These are phyloP conservation scores for Noctilio leporinus DNA, from an alignment of 2,113 vertebrate species.

Conservation along the genomic window DNA sequence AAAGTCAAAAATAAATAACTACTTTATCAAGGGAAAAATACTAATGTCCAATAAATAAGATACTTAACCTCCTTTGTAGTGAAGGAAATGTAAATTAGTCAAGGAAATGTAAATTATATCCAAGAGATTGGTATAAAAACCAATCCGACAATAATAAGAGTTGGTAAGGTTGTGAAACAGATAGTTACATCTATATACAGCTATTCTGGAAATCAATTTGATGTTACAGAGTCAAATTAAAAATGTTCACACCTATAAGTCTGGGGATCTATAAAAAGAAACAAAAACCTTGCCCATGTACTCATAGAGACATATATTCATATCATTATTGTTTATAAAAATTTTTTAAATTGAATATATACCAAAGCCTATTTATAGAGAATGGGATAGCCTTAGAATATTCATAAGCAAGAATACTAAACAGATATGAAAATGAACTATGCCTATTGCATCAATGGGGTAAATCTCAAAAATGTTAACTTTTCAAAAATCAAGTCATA, in stretches of 20 bases:
- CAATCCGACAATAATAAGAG: neutral
- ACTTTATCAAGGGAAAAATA: neutral
- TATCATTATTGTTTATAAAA: neutral
- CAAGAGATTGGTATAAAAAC: neutral
- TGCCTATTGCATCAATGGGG: neutral
- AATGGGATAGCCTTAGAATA: neutral
- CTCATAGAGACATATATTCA: neutral
- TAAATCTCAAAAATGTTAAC: neutral
- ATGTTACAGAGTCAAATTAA: neutral
- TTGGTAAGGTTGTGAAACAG: neutral
- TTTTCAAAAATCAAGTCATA: neutral
- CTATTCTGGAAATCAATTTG: neutral
- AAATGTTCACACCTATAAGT: neutral
- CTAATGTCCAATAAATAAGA: neutral
- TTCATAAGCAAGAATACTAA: neutral
- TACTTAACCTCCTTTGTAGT: neutral
- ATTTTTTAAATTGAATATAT: neutral
- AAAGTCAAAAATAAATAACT: neutral
- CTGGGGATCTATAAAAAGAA: neutral
- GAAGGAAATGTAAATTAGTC: neutral
- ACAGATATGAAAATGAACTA: neutral
- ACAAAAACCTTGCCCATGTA: neutral
- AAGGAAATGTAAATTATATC: neutral
- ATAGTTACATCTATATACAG: neutral
- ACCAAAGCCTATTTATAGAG: neutral